Evolutionary conservation across 2,797 vertebrate genomes (phyloP).

Genomic region (Meriones psammophilus): DNA sequence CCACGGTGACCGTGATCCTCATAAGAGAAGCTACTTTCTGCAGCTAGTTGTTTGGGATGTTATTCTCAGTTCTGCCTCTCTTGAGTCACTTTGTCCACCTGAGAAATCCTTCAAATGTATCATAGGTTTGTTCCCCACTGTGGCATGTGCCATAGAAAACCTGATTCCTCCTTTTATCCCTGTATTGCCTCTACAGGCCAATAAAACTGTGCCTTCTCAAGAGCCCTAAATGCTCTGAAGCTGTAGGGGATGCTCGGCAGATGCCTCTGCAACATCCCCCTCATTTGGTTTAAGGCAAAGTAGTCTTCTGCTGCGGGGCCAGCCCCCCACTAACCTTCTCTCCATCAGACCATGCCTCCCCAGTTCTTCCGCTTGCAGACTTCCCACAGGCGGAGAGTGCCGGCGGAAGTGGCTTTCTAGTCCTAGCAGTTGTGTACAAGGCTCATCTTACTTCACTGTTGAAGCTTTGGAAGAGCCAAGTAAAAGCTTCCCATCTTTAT

Average conservation of each 20-base stretch:
- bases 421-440: neutral
- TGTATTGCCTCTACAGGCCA: neutral
- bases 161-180: neutral
- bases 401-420: neutral
- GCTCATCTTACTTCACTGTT: neutral
- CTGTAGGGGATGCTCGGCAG: neutral
- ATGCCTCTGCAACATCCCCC: neutral
- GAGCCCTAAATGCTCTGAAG: neutral
- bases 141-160: neutral
- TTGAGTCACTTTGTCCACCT: neutral
- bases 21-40: neutral
- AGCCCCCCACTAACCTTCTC: neutral
- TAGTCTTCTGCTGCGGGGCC: neutral
- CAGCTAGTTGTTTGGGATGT: neutral
- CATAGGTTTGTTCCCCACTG: neutral
- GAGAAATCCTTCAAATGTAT: neutral
- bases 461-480: neutral
- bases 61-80: neutral
- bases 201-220: neutral
- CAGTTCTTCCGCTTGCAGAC: neutral
- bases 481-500: slow-evolving; percentile 13
- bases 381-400: neutral
- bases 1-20: neutral
- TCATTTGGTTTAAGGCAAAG: slow-evolving; percentile 24
- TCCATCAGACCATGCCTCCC: neutral